A percentile compares a stretch with the other conserved stretches of the same genome.
Conservation (phyloP, 2,113 vertebrate genomes). For the Oncorhynchus masou region DNA sequence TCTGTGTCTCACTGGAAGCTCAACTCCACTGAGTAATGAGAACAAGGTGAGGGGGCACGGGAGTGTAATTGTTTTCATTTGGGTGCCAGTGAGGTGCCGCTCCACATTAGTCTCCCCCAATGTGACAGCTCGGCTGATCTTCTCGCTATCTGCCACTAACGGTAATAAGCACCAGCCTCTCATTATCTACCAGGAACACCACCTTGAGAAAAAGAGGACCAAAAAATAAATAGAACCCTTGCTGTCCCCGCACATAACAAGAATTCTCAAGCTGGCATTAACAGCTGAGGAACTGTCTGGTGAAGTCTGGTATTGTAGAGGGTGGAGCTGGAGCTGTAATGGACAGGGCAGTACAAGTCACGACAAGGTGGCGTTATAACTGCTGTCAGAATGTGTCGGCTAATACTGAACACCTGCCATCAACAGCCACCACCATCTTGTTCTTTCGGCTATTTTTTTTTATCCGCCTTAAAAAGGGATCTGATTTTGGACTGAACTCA, state of each 20-base stretch:
- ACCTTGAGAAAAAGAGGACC: constrained; percentile 46
- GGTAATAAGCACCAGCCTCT: constrained; percentile 68
- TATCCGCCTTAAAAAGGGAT: not conserved
- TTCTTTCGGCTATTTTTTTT: not conserved
- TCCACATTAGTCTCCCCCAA: constrained; percentile 64
- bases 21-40: constrained; percentile 65
- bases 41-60: constrained; percentile 64
- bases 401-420: not conserved
- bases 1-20: constrained; percentile 37
- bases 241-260: constrained; percentile 37
- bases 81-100: constrained; percentile 57
- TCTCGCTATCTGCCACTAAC: constrained; percentile 54
- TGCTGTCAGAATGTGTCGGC: not conserved
- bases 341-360: not conserved
- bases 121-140: constrained; percentile 56
- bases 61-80: constrained; percentile 79
- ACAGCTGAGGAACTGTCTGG: constrained; percentile 11
- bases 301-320: not conserved
- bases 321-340: not conserved
- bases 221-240: constrained; percentile 68
- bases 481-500: too few species aligned
- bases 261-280: constrained; percentile 23
- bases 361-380: not conserved
- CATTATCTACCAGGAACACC: constrained; percentile 63
- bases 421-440: not conserved